These are phyloP conservation scores for Andrena trimmerana DNA, from an alignment of 2,888 invertebrate genomes.

Conservation along the genomic window DNA sequence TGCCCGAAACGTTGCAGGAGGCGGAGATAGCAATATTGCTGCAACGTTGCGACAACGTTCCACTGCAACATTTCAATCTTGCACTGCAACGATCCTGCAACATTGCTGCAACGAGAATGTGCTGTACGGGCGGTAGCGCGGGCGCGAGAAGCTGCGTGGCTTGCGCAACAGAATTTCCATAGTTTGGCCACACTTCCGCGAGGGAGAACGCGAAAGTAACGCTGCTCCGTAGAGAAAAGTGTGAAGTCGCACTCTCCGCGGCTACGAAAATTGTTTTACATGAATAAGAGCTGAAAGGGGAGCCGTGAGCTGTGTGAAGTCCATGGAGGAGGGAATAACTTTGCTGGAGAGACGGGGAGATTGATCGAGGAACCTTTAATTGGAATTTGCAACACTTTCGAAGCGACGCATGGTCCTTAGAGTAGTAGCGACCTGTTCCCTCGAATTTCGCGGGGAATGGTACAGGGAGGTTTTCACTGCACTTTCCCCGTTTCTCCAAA, in stretches of 20 bases:
- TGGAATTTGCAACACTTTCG: neutral
- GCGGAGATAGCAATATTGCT: too few relatives aligned
- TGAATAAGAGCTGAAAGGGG: neutral
- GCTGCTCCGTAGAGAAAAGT: slow-evolving; percentile 17
- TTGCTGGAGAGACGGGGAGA: neutral
- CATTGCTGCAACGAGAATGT: too few relatives aligned
- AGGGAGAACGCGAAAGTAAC: slow-evolving; percentile 31
- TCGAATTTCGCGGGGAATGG: neutral
- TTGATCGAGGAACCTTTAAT: neutral
- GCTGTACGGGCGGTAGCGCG: too few relatives aligned
- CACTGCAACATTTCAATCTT: too few relatives aligned
- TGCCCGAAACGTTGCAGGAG: too few relatives aligned
- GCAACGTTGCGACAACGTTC: too few relatives aligned
- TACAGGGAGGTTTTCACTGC: neutral
- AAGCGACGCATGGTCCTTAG: neutral
- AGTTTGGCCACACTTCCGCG: slow-evolving; percentile 34
- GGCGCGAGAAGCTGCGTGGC: slow-evolving; percentile 5
- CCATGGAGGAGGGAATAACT: neutral
- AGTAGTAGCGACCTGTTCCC: neutral
- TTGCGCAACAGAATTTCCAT: slow-evolving; percentile 53
- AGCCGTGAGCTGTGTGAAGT: neutral
- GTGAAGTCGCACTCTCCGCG: slow-evolving; percentile 7
- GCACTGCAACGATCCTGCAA: too few relatives aligned
- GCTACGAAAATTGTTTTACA: slow-evolving; percentile 5
- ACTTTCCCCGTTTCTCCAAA: neutral